These are phyloP conservation scores for Staurois parvus DNA, from an alignment of 2,797 vertebrate genomes.

Conservation along the genomic window DNA sequence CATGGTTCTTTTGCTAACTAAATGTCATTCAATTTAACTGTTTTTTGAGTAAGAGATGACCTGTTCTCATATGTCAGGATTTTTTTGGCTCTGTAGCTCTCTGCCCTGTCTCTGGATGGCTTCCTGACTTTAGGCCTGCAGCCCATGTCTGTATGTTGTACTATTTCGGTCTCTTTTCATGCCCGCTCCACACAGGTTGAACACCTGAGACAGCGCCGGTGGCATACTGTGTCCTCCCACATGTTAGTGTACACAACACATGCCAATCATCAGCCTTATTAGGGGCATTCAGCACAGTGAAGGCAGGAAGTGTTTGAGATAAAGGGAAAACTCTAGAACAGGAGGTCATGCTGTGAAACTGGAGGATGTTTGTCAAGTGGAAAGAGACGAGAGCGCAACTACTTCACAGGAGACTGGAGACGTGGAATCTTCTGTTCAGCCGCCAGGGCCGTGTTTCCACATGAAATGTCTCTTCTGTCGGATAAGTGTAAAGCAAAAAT, in stretches of 20 bases:
- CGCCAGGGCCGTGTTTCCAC: neutral
- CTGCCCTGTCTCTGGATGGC: neutral
- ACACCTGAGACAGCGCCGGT: conserved; percentile 18
- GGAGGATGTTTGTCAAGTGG: conserved; percentile 28
- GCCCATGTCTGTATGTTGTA: neutral
- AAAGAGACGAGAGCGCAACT: conserved; percentile 15
- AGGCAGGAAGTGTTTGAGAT: conserved; percentile 20
- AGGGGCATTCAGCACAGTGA: conserved; percentile 14
- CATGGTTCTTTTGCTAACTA: too few species aligned
- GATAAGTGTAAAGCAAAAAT: conserved; percentile 27
- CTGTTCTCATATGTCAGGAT: neutral
- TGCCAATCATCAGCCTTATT: conserved; percentile 39
- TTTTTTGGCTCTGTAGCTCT: neutral
- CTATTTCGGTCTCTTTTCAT: conserved; percentile 5
- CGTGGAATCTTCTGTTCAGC: conserved; percentile 15
- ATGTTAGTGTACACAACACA: conserved; percentile 4
- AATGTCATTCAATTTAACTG: too few species aligned
- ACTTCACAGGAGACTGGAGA: conserved; percentile 22
- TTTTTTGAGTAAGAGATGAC: too few species aligned
- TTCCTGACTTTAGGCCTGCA: neutral
- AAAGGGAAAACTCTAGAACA: conserved; percentile 42
- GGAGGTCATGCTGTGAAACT: conserved; percentile 39
- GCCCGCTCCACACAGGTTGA: neutral
- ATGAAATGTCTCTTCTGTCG: neutral
- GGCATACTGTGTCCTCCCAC: conserved; percentile 17